A percentile compares a stretch with the other conserved stretches of the same genome.
These are phyloP conservation scores for Lepidurus arcticus DNA, from an alignment of 1,140 invertebrate genomes.

Conservation along the genomic window DNA sequence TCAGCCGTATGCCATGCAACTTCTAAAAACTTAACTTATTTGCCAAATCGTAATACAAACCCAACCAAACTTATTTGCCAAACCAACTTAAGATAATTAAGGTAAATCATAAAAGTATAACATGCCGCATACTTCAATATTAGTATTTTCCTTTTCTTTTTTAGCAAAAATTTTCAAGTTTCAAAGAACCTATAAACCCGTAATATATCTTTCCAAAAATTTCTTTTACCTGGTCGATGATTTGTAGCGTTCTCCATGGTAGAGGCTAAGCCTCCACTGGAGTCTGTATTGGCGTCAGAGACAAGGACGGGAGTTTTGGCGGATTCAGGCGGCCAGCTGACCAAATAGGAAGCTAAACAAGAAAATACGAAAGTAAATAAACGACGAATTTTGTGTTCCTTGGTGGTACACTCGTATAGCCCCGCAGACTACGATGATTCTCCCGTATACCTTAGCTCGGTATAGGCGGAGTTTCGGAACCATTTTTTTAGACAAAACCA, in stretches of 20 bases:
- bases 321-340: conserved; percentile 73
- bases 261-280: conserved; percentile 43
- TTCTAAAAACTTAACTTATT: conserved; percentile 22
- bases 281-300: conserved; percentile 64
- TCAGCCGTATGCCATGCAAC: conserved; percentile 7
- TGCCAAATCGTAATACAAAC: neutral
- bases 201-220: neutral
- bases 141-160: no score
- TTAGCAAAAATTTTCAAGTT: neutral
- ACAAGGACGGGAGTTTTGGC: conserved; percentile 72
- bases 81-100: neutral
- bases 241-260: conserved; percentile 38
- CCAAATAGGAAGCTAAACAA: conserved; percentile 63
- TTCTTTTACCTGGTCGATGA: neutral
- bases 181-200: neutral
- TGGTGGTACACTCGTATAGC: no score
- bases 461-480: no score
- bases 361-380: conserved; percentile 14
- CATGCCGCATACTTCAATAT: no score
- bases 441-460: no score
- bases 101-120: neutral
- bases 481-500: no score
- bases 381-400: neutral
- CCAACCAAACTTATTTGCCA: no score
- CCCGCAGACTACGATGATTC: no score